These are phyloP conservation scores for Drosophila pruinosa DNA, from an alignment of 1,140 invertebrate genomes.

Conservation along the genomic window DNA sequence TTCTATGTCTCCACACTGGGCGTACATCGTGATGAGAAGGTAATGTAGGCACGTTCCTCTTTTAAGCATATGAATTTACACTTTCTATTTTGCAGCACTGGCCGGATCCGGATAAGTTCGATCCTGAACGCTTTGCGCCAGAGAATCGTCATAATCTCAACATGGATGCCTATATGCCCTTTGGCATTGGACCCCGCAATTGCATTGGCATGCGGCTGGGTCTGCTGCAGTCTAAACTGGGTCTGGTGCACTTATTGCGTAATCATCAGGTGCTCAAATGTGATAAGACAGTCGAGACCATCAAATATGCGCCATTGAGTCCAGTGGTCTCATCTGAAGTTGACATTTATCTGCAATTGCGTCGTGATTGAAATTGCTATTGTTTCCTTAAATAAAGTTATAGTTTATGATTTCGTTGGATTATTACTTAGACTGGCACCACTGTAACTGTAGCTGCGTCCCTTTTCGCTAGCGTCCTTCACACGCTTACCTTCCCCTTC, in stretches of 20 bases:
- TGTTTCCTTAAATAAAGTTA: neutral
- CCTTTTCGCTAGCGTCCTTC: conserved; percentile 19
- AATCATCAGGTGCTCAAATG: conserved; percentile 48
- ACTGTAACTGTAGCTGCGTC: conserved; percentile 29
- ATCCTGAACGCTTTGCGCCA: conserved; percentile 86
- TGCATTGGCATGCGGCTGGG: conserved; percentile 87
- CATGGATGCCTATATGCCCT: conserved; percentile 85
- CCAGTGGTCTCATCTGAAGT: conserved; percentile 23
- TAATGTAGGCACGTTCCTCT: neutral
- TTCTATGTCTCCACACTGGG: conserved; percentile 55
- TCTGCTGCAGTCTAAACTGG: conserved; percentile 58
- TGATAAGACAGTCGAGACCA: conserved; percentile 38
- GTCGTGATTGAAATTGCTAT: neutral
- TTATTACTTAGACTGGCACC: neutral
- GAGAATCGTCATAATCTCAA: conserved; percentile 83
- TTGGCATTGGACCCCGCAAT: conserved; percentile 89
- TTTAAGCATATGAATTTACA: neutral
- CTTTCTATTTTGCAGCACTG: conserved; percentile 83
- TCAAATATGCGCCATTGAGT: conserved; percentile 5
- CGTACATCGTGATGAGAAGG: conserved; percentile 58
- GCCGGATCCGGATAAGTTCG: conserved; percentile 87
- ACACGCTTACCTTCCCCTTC: conserved; percentile 15
- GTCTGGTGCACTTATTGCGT: conserved; percentile 57
- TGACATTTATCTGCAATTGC: conserved; percentile 29
- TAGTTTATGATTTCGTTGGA: neutral